A percentile compares a stretch with the other conserved stretches of the same genome.
Conservation (phyloP, 2,888 invertebrate species). For the Drosophila rubida region DNA sequence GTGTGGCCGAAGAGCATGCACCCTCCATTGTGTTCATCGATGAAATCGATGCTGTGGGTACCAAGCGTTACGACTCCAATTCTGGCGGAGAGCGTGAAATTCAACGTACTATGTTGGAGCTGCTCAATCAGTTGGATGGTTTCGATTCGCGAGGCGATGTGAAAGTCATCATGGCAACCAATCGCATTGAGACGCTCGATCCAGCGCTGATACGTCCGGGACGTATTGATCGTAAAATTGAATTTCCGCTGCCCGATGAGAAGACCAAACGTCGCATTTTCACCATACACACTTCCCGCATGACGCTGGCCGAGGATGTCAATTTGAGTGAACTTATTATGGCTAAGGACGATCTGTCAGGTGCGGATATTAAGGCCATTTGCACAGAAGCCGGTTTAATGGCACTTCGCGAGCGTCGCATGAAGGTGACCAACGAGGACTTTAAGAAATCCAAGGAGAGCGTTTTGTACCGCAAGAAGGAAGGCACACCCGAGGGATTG, state of each 20-base stretch:
- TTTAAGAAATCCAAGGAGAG: slow-evolving; percentile 99
- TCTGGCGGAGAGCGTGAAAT: slow-evolving; percentile 99
- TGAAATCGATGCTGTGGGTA: slow-evolving; percentile 99
- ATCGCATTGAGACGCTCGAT: slow-evolving; percentile 98
- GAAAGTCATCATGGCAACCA: slow-evolving; percentile 98
- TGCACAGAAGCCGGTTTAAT: slow-evolving; percentile 99
- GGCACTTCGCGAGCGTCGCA: slow-evolving; percentile 98
- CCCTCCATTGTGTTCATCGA: slow-evolving; percentile 99
- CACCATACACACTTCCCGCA: slow-evolving; percentile 99
- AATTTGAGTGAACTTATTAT: slow-evolving; percentile 98
- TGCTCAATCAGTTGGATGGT: slow-evolving; percentile 99
- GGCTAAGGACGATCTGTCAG: slow-evolving; percentile 99
- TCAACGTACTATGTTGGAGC: slow-evolving; percentile 99
- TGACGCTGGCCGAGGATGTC: slow-evolving; percentile 99
- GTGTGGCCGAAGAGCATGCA: slow-evolving; percentile 99
- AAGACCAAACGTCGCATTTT: slow-evolving; percentile 99
- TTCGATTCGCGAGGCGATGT: slow-evolving; percentile 98
- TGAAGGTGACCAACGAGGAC: slow-evolving; percentile 99
- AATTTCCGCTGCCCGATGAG: slow-evolving; percentile 99
- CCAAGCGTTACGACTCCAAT: slow-evolving; percentile 99
- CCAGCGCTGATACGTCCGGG: slow-evolving; percentile 99
- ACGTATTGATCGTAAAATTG: slow-evolving; percentile 99
- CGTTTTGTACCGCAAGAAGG: slow-evolving; percentile 99
- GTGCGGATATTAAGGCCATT: slow-evolving; percentile 98
- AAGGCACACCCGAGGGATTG: slow-evolving; percentile 99